A percentile compares a stretch with the other conserved stretches of the same genome.
Evolutionary conservation across 2,113 vertebrate genomes (phyloP).

Genomic region (Cheirogaleus medius): DNA sequence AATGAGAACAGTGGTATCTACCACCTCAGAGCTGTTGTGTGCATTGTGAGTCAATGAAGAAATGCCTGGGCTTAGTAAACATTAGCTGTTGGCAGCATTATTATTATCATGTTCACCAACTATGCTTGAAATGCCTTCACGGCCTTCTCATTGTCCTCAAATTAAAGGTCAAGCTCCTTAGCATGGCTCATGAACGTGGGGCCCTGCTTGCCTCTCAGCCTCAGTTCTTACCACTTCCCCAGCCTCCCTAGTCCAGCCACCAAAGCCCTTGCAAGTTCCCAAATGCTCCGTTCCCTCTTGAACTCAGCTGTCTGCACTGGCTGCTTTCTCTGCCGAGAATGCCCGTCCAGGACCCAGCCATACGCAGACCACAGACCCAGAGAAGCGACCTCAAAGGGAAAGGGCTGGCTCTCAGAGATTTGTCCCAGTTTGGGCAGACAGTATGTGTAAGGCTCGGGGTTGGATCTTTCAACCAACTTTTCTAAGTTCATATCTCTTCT

Average conservation of each 20-base stretch:
- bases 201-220: not conserved
- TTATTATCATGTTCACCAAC: not conserved
- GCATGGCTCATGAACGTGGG: too few relatives aligned
- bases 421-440: not conserved
- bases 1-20: not conserved
- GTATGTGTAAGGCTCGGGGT: not conserved
- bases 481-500: not conserved
- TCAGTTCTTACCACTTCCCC: not conserved
- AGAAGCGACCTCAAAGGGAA: not conserved
- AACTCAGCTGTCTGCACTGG: not conserved
- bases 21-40: too few relatives aligned
- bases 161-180: not conserved
- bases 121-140: not conserved
- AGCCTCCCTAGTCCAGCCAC: not conserved
- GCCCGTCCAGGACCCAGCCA: not conserved
- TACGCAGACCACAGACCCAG: not conserved
- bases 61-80: not conserved
- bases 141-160: not conserved
- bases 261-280: not conserved
- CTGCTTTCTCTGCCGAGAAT: not conserved
- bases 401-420: not conserved
- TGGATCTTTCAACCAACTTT: not conserved
- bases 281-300: not conserved
- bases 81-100: not conserved
- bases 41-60: not conserved